Conservation (phyloP, 1,140 invertebrate species). For the Neodiprion pinetum region DNA sequence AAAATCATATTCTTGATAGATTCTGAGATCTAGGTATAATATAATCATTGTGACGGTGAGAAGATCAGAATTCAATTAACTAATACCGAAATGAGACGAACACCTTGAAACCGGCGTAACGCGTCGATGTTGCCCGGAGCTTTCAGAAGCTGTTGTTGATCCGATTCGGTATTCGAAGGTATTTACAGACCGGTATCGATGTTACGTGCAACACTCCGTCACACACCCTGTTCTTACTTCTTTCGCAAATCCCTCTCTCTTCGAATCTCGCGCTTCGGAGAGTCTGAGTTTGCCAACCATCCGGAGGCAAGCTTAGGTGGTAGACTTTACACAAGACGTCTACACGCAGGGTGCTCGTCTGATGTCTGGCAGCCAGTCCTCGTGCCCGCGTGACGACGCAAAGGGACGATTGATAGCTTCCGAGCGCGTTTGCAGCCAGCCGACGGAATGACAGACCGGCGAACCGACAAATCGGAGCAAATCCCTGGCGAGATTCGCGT, state of each 20-base stretch:
- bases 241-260: neutral
- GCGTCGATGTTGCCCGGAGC: too few species aligned
- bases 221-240: neutral
- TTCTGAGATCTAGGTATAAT: too few species aligned
- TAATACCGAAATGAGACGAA: too few species aligned
- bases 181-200: neutral
- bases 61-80: too few species aligned
- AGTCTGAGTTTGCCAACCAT: neutral
- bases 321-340: constrained; percentile 5
- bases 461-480: constrained; percentile 7
- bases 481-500: neutral
- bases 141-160: neutral
- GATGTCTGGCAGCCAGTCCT: constrained; percentile 1
- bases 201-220: neutral
- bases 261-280: neutral
- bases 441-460: constrained; percentile 3
- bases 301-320: neutral
- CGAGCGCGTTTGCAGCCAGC: neutral
- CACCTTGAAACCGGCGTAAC: too few species aligned
- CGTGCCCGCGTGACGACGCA: neutral
- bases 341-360: neutral
- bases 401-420: constrained; percentile 7
- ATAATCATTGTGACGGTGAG: too few species aligned
- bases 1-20: too few species aligned
- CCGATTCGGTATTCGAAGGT: neutral